Evolutionary conservation across 2,113 vertebrate genomes (phyloP), one percentile per base, ranked within the genome.

Genomic region (Antennarius striatus): DNA sequence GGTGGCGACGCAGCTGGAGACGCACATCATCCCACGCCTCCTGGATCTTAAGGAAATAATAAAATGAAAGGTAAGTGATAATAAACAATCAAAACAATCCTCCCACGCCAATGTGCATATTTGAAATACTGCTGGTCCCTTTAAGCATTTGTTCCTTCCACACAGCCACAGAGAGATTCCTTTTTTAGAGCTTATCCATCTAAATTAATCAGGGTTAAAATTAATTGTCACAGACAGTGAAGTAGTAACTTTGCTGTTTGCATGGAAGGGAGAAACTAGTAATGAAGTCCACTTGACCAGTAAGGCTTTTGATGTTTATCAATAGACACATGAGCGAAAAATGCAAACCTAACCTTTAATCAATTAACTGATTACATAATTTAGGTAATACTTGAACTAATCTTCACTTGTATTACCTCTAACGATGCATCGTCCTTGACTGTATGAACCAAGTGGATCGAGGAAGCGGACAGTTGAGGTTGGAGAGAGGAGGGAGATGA

Each of bases 11-110:
- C 73, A 99, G 93, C 83, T 86, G 92, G 71, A 95, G 75, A 56
- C 95, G 92, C 68, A 98, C 83, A 42, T 95, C 92, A 75, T 98
- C 93, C 97, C 97, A 99, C 10, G 88, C 66, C 75, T 94, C 94
- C 58, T 93, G 94, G 29, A 95, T 71, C 90, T 90, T 52, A 30
- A 70, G 12, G 16, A 50, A 59, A 66, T 9, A 55, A 66, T 22
- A 22, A 59, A 67, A 67, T 40, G 4, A 40, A 58, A 12, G 1
- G 4, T 30, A 42, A 47, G n/a, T 32, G 39, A 45, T 54, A 30
- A 68, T 49, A 3, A 61, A 68, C 28, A 43, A 16, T 36, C 10
- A 56, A 32, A 10, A 42, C 39, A 64, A 3, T 43, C 42, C 42
- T 43, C 42, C 5, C 10, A 43, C 42, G 11, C 42, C 42, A 10